Evolutionary conservation across 2,797 vertebrate species (phyloP).

Genomic region (Dendrocincla tyrannina): DNA sequence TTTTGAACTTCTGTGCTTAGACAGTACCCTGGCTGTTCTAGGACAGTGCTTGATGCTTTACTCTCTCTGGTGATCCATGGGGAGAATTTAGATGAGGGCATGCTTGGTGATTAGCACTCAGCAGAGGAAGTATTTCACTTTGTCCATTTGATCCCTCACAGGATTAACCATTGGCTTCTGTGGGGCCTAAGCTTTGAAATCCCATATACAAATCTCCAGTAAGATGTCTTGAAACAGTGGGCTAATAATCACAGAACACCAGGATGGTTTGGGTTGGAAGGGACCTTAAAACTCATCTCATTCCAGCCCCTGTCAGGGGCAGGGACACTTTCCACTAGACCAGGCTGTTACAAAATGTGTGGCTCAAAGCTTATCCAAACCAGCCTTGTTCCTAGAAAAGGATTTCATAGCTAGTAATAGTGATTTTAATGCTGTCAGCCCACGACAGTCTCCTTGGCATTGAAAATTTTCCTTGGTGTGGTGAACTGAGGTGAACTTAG

Average conservation of each 20-base stretch:
- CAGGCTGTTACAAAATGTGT: not conserved
- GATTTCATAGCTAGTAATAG: not conserved
- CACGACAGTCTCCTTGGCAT: not conserved
- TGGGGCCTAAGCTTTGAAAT: not conserved
- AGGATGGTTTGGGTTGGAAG: not conserved
- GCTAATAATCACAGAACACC: not conserved
- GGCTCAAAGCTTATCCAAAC: not conserved
- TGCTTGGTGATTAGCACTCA: not conserved
- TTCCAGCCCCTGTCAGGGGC: not conserved
- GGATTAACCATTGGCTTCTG: not conserved
- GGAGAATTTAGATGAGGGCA: not conserved
- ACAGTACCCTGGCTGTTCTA: not conserved
- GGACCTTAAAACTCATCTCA: not conserved
- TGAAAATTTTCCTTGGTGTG: not conserved
- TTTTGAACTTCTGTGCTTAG: not conserved
- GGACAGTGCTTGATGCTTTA: not conserved
- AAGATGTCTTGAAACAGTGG: not conserved
- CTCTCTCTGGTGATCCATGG: not conserved
- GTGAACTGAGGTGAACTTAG: not conserved
- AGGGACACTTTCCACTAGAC: not conserved
- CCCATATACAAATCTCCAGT: not conserved
- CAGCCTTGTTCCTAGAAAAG: not conserved
- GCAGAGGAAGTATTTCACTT: not conserved
- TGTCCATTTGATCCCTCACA: not conserved
- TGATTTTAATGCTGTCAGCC: not conserved